Base-by-base conservation (phyloP, 1,140 invertebrate species). In the Zophobas morio region DNA sequence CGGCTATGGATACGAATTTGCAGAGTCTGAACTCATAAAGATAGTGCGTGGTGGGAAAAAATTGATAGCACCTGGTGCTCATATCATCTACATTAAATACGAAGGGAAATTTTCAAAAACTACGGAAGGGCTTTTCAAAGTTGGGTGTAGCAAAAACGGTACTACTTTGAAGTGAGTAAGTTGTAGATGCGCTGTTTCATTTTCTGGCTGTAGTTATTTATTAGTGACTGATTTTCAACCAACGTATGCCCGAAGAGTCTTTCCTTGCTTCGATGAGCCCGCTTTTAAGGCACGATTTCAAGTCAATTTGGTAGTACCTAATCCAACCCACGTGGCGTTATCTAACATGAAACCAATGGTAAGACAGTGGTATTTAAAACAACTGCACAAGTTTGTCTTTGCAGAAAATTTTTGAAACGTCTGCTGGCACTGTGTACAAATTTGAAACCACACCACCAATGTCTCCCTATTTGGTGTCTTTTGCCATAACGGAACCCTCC, bases 231-330 rank as follows among this genome's bases (percentile, higher is more conserved):
- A 98, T 84, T 96, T 98, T 82, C 93, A 98, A 84, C 89, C 96
- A 0, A 94, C 92, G 0, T 90, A 94, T 78, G 97, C 97, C 0
- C 90, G 97, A 56, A 88, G 92, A 73, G 96, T 94, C 1, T 98
- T 98, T 85, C 97, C 97, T 0, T 98, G 96, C 86, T 98, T 98
- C 84, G 98, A 99, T 85, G 97, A 99, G 83, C 97, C 97, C 0
- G 88, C 88, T 1, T 90, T 96, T 80, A 99, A 99, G 85, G 94
- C 97, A 0, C 93, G 89, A 1, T 98, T 96, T 84, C 88, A 87
- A 37, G 88, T 98, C 3, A 91, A 87, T 6, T 85, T 98, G 36
- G 91, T 81, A 0, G 91, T 91, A 0, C 90, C 93, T 78, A 85
- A 90, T 39, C 86, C 88, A 51, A 87, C 90, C 2, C 92, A 91